Conservation (phyloP, 2,113 vertebrate genomes). For the Poicephalus gulielmi region DNA sequence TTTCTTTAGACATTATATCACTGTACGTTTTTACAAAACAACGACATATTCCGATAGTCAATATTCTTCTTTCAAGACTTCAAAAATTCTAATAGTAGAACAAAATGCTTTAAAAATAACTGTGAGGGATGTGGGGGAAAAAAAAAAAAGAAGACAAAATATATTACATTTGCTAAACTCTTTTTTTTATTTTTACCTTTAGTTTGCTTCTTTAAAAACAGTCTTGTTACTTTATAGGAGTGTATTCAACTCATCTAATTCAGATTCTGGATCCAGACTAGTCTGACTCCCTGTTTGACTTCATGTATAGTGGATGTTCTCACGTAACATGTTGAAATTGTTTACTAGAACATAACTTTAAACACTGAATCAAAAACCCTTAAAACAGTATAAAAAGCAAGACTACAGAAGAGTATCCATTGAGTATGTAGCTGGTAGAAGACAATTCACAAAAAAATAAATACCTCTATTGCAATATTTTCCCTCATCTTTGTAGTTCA, state of each 20-base stretch:
- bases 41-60: background rate
- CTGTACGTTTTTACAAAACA: slow-evolving; percentile 16
- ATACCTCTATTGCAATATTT: background rate
- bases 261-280: background rate
- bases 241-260: background rate
- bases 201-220: background rate
- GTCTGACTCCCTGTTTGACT: background rate
- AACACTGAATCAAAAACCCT: background rate
- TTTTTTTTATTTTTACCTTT: slow-evolving; percentile 38
- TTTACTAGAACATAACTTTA: background rate
- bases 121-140: background rate
- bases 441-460: background rate
- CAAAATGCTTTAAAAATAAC: slow-evolving; percentile 35
- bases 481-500: background rate
- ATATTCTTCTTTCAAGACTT: slow-evolving; percentile 13
- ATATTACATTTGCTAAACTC: background rate
- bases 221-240: background rate
- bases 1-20: slow-evolving; percentile 30
- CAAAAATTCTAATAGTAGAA: slow-evolving; percentile 18
- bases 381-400: background rate
- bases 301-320: background rate
- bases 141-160: background rate
- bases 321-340: background rate
- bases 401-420: background rate
- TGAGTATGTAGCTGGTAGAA: background rate